Evolutionary conservation across 2,797 vertebrate species (phyloP).

Genomic region (Kryptopterus vitreolus): DNA sequence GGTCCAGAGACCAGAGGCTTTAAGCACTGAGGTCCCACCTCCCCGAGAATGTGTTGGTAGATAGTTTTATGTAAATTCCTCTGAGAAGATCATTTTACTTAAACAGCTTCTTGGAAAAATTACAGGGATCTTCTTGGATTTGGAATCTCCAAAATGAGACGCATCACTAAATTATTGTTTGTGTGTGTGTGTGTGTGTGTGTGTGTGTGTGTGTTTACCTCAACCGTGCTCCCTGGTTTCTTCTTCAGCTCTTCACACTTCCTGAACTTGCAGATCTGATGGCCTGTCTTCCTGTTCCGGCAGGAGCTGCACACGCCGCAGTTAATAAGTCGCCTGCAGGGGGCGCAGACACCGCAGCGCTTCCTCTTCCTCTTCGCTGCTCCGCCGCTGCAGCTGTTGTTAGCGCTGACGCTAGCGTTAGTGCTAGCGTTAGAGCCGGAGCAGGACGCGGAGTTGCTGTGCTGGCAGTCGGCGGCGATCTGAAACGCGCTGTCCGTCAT

Average conservation of each 20-base stretch:
- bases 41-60: too few relatives aligned
- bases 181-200: slow-evolving; percentile 62
- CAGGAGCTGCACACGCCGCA: slow-evolving; percentile 93
- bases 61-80: too few relatives aligned
- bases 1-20: too few relatives aligned
- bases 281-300: slow-evolving; percentile 88
- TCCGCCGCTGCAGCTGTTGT: slow-evolving; percentile 66
- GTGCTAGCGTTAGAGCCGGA: slow-evolving; percentile 70
- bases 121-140: neutral
- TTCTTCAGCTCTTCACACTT: slow-evolving; percentile 91
- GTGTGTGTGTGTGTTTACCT: slow-evolving; percentile 68
- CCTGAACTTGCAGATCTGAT: slow-evolving; percentile 94
- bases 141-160: neutral
- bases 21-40: too few relatives aligned
- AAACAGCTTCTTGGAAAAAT: neutral
- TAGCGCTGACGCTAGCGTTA: slow-evolving; percentile 52
- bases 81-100: neutral
- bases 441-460: slow-evolving; percentile 77
- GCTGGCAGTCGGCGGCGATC: slow-evolving; percentile 91
- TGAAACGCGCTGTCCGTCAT: slow-evolving; percentile 89
- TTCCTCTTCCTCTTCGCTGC: slow-evolving; percentile 93
- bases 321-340: slow-evolving; percentile 88
- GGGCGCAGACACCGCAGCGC: slow-evolving; percentile 89
- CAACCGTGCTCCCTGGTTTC: slow-evolving; percentile 85
- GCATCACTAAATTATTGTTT: neutral